Evolutionary conservation across 1,140 invertebrate genomes (phyloP), one percentile per base, ranked within the genome.

Genomic region (Neodiprion virginianus): DNA sequence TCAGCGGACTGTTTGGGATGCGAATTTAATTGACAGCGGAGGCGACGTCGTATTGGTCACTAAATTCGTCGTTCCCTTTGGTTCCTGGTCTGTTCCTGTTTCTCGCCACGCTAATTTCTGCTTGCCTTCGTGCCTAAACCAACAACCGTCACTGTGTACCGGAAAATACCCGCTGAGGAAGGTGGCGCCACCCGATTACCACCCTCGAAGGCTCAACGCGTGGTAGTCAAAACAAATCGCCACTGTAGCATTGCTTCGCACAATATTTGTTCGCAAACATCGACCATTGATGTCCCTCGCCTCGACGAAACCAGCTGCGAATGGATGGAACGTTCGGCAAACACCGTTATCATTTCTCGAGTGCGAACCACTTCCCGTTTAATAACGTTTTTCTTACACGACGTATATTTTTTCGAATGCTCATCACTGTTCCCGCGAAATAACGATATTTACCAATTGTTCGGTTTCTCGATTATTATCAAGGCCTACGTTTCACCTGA

Each of bases 201-300:
- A 61, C n/a, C 53, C 53, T 17, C 5, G 53, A 61, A 8, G 53
- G 53, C 53, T 40, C 28, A 40, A 40, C 28, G 28, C 28, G 28
- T 40, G 28, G 28, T 40, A 61, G 53, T 61, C 53, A 61, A 61
- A 61, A 61, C 53, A 61, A 61, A 61, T 61, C 53, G 53, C 53
- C 53, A 61, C 53, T 61, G 53, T 12, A 61, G 53, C 53, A 61
- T 61, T 61, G 53, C 53, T 61, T 61, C 53, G 53, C 53, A 61
- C 53, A 61, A 61, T 61, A 61, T 61, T 61, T 61, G 53, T 17
- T 17, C 53, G 11, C 53, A 61, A 61, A 61, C 53, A 61, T 61
- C 53, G n/a, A 61, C 53, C 53, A 61, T 61, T 61, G 53, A 17
- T 5, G 53, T 61, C n/a, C 11, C 53, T 4, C n/a, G 8, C 53